Evolutionary conservation across 2,797 vertebrate genomes (phyloP), one percentile per base, ranked within the genome.

Genomic region (Urocyon cinereoargenteus): DNA sequence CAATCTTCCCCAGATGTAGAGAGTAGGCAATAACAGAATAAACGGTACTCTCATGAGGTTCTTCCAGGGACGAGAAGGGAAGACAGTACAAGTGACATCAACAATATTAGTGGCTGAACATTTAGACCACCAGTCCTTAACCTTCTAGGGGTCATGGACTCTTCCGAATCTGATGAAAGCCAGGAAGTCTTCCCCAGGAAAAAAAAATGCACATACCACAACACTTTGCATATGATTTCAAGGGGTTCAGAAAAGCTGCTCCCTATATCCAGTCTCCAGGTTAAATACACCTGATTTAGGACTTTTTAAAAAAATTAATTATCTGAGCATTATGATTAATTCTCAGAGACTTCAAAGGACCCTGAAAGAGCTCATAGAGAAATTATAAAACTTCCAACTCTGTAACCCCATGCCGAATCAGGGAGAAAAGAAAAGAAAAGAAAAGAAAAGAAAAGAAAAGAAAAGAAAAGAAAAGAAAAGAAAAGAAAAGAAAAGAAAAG

Each of bases 281-380:
- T 45, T 81, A 81, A 70, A 78, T 2, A 53, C 8, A 45, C 13
- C 59, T n/a, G 49, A 70, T 51, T 66, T 28, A 28, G 14, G 34
- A 62, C 18, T 75, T 78, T 64, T 90, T 57, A 1, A 26, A 83
- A 16, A 90, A 95, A 22, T 40, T 55, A 24, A 93, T 26, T n/a
- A 86, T 36, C 87, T 59, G 49, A 57, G n/a, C 31, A 77, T 49
- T 24, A 78, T 11, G 53, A 82, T 19, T 11, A 55, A 49, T 59
- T 86, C 85, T 55, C 87, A 89, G 64, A 86, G 88, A 70, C 26
- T 22, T 93, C 84, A 89, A 70, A 93, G 36, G 57, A 94, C 57
- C 6, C 64, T 14, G 51, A 49, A 34, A 53, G 0, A 77, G 24
- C 34, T 73, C 59, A 36, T 0, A 68, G 45, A 55, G 72, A 91